Percentiles rank a stretch among this genome's conserved stretches.
phyloP scores from a whole-genome alignment of 2,888 invertebrate species.

The Macropis europaea region DNA sequence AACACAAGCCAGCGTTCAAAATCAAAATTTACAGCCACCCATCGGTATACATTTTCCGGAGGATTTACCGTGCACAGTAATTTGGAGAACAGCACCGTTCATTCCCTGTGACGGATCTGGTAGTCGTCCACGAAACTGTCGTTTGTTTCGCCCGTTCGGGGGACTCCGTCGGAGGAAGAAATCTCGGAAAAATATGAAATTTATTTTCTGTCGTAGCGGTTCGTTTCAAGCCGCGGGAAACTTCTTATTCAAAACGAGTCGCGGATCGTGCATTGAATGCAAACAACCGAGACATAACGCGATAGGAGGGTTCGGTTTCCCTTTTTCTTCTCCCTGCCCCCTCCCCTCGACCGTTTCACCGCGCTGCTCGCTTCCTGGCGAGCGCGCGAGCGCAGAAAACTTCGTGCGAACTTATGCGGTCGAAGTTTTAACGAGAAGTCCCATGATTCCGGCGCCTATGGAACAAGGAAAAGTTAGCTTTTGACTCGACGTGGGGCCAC shows the following conservation, averaged over 20 bases:
- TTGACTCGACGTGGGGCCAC: constrained; percentile 60
- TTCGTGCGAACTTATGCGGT: constrained; percentile 39
- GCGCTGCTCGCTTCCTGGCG: background rate
- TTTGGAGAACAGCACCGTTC: too few relatives aligned
- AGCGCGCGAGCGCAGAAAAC: constrained; percentile 11
- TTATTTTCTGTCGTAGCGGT: constrained; percentile 34
- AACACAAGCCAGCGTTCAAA: too few relatives aligned
- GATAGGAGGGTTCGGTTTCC: constrained; percentile 43
- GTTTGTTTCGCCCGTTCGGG: constrained; percentile 16
- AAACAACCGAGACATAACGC: constrained; percentile 57
- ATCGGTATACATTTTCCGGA: too few relatives aligned
- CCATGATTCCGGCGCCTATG: constrained; percentile 55
- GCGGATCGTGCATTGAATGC: constrained; percentile 64
- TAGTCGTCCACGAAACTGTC: constrained; percentile 29
- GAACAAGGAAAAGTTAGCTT: constrained; percentile 63
- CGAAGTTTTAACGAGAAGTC: constrained; percentile 61
- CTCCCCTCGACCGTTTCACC: background rate
- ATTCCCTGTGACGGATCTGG: too few relatives aligned
- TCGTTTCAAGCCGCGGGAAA: constrained; percentile 51
- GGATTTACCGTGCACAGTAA: too few relatives aligned
- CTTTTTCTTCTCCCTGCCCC: constrained; percentile 14
- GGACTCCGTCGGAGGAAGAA: background rate
- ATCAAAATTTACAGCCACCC: too few relatives aligned
- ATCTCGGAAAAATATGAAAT: constrained; percentile 45
- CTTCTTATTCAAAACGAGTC: constrained; percentile 61